Evolutionary conservation across 2,888 invertebrate genomes (phyloP), one percentile per base, ranked within the genome.

Genomic region (Synanthedon vespiformis): DNA sequence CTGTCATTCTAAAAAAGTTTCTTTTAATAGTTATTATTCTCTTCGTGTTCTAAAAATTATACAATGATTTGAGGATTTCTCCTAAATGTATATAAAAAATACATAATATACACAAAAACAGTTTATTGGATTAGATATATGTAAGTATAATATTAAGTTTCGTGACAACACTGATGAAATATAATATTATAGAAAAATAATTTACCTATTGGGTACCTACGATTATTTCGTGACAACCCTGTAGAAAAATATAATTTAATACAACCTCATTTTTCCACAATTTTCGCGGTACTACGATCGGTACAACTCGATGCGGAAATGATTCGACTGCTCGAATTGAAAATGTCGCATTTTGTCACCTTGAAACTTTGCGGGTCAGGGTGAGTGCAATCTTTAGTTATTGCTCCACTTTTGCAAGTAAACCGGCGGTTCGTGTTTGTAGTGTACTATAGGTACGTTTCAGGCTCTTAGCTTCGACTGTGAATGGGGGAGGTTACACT

Each of bases 361-460:
- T 77, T 76, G 73, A 72, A 66, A 65, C 57, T 65, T 48, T 57
- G 54, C 61, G 58, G 75, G 75, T 77, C 78, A 78, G 60, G 76
- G 77, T 61, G 59, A 58, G 63, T 54, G 57, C 62, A 48, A 48
- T 48, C 22, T 48, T 48, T 48, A 48, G 48, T 44, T 44, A 44
- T 44, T 44, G 44, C 44, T 44, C n/a, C 18, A 18, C 22, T 34
- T 51, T 27, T 13, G 47, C 51, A 51, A 34, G 44, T 16, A 47
- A 44, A 44, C 44, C n/a, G 14, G 13, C 6, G 12, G 44, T 12
- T 44, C 14, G 44, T 44, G n/a, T 44, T 12, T 44, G 44, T 34
- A 34, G 34, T 34, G 8, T 34, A 27, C 8, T 34, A n/a, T n/a
- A n/a, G n/a, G n/a, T n/a, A 34, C 8, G 10, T 34, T 34, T 34